phyloP scores from a whole-genome alignment of 1,140 invertebrate species.

The Augochlora pura region DNA sequence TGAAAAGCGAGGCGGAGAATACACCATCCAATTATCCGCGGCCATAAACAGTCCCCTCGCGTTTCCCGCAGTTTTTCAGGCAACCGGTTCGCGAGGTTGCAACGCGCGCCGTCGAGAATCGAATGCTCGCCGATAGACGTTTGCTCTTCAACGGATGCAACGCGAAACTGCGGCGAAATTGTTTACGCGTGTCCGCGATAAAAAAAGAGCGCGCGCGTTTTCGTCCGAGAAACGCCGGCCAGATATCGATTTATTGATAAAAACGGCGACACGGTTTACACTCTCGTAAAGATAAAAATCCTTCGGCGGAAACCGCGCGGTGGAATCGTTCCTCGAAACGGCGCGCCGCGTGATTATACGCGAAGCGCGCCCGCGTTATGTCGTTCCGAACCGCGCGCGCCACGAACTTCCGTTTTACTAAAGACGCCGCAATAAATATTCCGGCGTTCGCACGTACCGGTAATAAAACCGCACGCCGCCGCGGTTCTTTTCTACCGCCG shows the following conservation, averaged over 20 bases:
- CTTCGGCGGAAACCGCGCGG: neutral
- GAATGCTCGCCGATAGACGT: slow-evolving; percentile 29
- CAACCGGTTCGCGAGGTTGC: no score
- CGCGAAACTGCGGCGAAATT: slow-evolving; percentile 37
- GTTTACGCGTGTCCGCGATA: slow-evolving; percentile 19
- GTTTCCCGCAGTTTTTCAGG: no score
- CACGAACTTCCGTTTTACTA: neutral
- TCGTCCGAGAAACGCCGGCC: neutral
- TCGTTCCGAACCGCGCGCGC: neutral
- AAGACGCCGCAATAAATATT: neutral
- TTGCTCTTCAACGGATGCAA: slow-evolving; percentile 10
- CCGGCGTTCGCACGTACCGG: neutral
- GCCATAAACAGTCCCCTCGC: no score
- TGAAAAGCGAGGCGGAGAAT: no score
- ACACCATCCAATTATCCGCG: no score
- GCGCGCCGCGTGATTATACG: neutral
- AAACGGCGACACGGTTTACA: slow-evolving; percentile 33
- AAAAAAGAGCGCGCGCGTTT: slow-evolving; percentile 18
- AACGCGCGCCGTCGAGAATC: neutral
- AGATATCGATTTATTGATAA: slow-evolving; percentile 42
- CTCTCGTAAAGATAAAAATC: slow-evolving; percentile 18
- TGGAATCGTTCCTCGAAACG: slow-evolving; percentile 13
- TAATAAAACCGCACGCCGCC: neutral
- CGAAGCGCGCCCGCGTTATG: neutral
- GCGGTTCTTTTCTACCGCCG: neutral